These are phyloP conservation scores for Tautogolabrus adspersus DNA, from an alignment of 2,113 vertebrate species.

Conservation along the genomic window DNA sequence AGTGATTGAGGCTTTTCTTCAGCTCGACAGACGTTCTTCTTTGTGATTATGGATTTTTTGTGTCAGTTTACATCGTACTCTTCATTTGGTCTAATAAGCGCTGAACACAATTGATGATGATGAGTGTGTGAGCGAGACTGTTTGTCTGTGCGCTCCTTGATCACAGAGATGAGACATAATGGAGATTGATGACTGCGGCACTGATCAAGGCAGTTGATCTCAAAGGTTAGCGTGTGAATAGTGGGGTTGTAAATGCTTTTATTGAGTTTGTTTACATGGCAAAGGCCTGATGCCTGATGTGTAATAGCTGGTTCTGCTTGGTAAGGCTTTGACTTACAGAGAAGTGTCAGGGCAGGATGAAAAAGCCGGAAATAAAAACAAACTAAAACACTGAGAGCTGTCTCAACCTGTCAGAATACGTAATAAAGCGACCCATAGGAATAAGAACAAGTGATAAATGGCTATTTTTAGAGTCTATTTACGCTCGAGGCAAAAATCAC, in stretches of 20 bases:
- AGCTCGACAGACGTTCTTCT: background rate
- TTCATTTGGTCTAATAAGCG: slow-evolving; percentile 46
- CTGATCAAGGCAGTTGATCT: slow-evolving; percentile 42
- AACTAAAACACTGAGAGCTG: too few species aligned
- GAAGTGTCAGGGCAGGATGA: background rate
- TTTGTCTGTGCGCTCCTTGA: slow-evolving; percentile 10
- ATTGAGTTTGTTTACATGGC: slow-evolving; percentile 32
- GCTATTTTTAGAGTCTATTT: too few species aligned
- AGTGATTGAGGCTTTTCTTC: background rate
- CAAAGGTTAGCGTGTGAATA: slow-evolving; percentile 29
- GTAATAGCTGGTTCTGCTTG: slow-evolving; percentile 23
- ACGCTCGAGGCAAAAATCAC: too few species aligned
- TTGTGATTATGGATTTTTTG: slow-evolving; percentile 33
- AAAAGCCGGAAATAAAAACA: background rate
- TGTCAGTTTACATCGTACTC: background rate
- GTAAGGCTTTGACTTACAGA: slow-evolving; percentile 19
- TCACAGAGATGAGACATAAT: slow-evolving; percentile 46
- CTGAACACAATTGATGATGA: slow-evolving; percentile 25
- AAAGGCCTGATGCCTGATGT: slow-evolving; percentile 13
- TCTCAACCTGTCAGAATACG: too few species aligned
- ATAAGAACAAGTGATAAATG: background rate
- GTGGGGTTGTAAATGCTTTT: slow-evolving; percentile 4
- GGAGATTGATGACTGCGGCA: slow-evolving; percentile 57
- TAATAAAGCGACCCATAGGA: background rate
- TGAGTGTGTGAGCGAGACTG: background rate